Evolutionary conservation across 1,140 invertebrate species (phyloP), one percentile per base, ranked within the genome.

Genomic region (Bilobella aurantiaca): DNA sequence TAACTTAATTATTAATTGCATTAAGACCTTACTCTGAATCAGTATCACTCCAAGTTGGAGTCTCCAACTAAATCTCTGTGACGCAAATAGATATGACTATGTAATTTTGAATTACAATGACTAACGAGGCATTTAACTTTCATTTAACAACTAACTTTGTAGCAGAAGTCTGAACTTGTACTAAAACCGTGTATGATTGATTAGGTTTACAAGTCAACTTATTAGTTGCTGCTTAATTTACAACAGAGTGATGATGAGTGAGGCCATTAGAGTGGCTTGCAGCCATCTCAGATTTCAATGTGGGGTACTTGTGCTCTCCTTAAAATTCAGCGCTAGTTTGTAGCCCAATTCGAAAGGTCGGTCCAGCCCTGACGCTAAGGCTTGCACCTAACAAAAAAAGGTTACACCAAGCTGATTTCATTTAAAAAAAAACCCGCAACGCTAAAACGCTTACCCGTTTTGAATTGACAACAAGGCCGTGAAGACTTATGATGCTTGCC

Each of bases 281-380:
- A n/a, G 37, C 37, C 37, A 42, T 8, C 37, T 42, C 37, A 12
- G 37, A n/a, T n/a, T n/a, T n/a, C n/a, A n/a, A n/a, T n/a, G n/a
- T n/a, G n/a, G n/a, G n/a, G n/a, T n/a, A n/a, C n/a, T n/a, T n/a
- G n/a, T n/a, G n/a, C n/a, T n/a, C n/a, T n/a, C 49, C 23, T 53
- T 53, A 12, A 53, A 82, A 75, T 91, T 89, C 77, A 91, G 81
- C 18, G 90, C 90, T 12, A 91, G 78, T 75, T 91, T 90, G 75
- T 91, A 91, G 3, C 90, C 91, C 0, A 95, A 77, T 74, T 93
- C 89, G 0, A 89, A 89, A 69, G 89, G 81, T 1, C 91, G 81
- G 76, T 95, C 91, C 58, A 86, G 81, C 0, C 90, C 91, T 74
- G 90, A 86, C 14, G 91, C 87, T 90, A 95, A 92, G 0, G 85